Evolutionary conservation across 2,113 vertebrate genomes (phyloP).

Genomic region (Hippocampus zosterae): DNA sequence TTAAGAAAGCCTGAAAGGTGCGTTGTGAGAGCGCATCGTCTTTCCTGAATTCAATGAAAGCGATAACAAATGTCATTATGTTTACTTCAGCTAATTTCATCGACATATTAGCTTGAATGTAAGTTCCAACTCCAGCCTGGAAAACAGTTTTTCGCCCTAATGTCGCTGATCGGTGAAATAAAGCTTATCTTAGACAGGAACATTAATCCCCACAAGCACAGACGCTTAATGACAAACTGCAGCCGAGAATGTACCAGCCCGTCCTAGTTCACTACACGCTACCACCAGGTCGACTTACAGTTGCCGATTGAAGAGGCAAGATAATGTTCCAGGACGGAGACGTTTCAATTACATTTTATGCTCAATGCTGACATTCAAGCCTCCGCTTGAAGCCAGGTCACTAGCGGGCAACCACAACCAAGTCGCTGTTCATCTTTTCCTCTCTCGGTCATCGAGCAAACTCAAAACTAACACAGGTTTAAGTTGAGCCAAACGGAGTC

Average conservation of each 20-base stretch:
- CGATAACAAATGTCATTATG: not conserved
- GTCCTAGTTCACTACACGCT: not conserved
- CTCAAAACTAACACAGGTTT: slow-evolving; percentile 10
- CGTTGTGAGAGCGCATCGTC: not conserved
- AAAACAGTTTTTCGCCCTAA: not conserved
- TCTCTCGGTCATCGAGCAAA: slow-evolving; percentile 11
- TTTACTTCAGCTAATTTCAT: not conserved
- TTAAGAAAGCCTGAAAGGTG: not conserved
- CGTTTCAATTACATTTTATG: not conserved
- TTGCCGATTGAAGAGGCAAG: not conserved
- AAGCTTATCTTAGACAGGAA: not conserved
- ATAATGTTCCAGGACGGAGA: not conserved
- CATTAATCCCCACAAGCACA: not conserved
- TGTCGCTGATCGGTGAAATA: not conserved
- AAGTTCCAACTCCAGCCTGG: not conserved
- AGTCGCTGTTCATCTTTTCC: slow-evolving; percentile 35
- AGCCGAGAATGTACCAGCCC: not conserved
- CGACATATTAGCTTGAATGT: not conserved
- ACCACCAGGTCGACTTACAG: not conserved
- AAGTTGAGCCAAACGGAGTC: slow-evolving; percentile 28
- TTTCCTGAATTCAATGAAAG: not conserved
- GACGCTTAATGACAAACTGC: not conserved
- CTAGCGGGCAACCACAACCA: slow-evolving; percentile 13
- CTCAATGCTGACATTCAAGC: slow-evolving; percentile 19
- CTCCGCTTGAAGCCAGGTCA: slow-evolving; percentile 23